phyloP scores from a whole-genome alignment of 2,113 vertebrate genomes.

The Sorex fumeus region DNA sequence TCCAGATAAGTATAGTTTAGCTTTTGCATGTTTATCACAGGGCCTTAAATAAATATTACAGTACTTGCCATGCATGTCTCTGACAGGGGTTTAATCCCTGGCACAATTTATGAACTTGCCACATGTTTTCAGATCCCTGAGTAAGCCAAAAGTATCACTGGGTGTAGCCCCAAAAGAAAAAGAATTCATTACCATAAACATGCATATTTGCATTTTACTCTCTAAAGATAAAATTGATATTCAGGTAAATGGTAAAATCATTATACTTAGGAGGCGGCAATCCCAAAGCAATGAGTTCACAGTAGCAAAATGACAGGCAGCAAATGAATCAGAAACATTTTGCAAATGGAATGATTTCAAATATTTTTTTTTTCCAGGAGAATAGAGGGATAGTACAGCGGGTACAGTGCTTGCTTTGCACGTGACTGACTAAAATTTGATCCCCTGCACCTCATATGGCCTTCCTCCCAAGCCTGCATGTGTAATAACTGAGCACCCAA shows the following conservation, averaged over 20 bases:
- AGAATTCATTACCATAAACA: background rate
- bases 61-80: no score
- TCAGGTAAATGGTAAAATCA: background rate
- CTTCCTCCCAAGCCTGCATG: no score
- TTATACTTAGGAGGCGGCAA: background rate
- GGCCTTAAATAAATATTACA: no score
- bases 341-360: background rate
- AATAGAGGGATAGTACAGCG: background rate
- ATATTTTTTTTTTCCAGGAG: background rate
- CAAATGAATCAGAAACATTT: slow-evolving; percentile 13
- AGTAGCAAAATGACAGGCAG: background rate
- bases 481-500: no score
- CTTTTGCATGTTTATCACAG: background rate
- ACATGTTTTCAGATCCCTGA: no score
- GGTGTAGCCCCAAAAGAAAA: no score
- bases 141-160: no score
- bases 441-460: no score
- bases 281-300: background rate
- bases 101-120: no score
- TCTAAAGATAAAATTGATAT: background rate
- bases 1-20: background rate
- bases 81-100: no score
- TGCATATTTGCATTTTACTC: background rate
- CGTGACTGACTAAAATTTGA: no score
- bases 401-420: no score